Conservation (phyloP, 2,113 vertebrate genomes). For the Columba janthina region DNA sequence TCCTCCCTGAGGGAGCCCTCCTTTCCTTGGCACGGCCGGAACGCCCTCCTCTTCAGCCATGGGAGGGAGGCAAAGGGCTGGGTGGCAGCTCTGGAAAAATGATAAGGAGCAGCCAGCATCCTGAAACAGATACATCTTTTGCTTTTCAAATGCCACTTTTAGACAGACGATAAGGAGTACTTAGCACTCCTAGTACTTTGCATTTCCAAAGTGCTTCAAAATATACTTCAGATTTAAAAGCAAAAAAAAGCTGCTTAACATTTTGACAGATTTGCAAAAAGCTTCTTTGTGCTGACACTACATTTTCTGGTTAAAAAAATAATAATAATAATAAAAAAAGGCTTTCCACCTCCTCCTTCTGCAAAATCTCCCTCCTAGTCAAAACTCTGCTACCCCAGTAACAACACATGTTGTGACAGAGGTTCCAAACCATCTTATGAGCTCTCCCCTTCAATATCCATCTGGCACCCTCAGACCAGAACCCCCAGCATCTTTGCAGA, state of each 20-base stretch:
- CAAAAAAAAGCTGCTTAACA: conserved; percentile 32
- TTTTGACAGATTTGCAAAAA: conserved; percentile 53
- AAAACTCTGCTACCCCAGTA: background rate
- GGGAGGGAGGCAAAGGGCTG: conserved; percentile 4
- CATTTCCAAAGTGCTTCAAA: conserved; percentile 64
- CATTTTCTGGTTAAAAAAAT: conserved; percentile 35
- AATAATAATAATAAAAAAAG: background rate
- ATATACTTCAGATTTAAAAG: conserved; percentile 53
- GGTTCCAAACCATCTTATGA: accelerated
- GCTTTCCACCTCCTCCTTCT: background rate
- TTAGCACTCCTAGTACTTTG: conserved; percentile 52
- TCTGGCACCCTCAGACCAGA: background rate
- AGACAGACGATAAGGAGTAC: conserved; percentile 34
- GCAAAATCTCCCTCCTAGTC: background rate
- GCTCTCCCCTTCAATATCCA: background rate
- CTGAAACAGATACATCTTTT: conserved; percentile 19
- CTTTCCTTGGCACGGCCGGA: background rate
- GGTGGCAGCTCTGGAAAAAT: conserved; percentile 1
- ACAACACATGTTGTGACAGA: background rate
- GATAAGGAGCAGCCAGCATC: background rate
- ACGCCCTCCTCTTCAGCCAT: background rate
- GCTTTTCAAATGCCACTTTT: conserved; percentile 50
- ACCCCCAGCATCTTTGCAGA: background rate
- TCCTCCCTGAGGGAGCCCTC: background rate
- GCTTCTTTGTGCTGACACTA: conserved; percentile 44